phyloP scores from a whole-genome alignment of 2,888 invertebrate genomes.

The Pardosa pseudoannulata region DNA sequence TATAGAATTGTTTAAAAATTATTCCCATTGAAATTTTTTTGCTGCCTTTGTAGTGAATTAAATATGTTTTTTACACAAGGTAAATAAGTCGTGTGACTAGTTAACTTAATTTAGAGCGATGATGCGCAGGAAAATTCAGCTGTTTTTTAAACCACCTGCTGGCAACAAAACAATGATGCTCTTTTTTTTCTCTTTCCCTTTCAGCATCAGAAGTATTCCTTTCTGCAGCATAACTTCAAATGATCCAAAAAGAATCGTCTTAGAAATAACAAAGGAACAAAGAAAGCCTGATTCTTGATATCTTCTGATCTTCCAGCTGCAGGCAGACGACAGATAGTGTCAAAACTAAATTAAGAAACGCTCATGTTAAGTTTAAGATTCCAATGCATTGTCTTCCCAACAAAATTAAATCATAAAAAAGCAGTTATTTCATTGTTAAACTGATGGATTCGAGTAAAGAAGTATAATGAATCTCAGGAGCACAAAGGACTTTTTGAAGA shows the following conservation, averaged over 20 bases:
- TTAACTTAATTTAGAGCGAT: no score
- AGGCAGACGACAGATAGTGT: not conserved
- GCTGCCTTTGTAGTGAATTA: no score
- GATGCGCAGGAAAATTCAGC: not conserved
- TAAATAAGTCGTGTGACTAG: no score
- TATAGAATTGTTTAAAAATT: no score
- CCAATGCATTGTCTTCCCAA: not conserved
- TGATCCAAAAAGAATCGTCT: not conserved
- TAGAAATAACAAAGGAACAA: not conserved
- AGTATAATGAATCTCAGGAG: no score
- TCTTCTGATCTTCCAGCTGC: not conserved
- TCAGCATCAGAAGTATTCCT: not conserved
- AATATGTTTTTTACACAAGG: no score
- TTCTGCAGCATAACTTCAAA: not conserved
- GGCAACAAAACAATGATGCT: not conserved
- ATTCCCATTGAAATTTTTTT: no score
- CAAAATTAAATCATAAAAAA: not conserved
- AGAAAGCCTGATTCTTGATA: not conserved
- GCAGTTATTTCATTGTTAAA: not conserved
- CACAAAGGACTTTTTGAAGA: no score
- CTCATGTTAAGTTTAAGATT: not conserved
- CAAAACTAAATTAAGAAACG: slow-evolving; percentile 10
- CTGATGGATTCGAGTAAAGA: not conserved
- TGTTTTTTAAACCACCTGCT: not conserved
- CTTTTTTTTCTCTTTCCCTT: no score